Evolutionary conservation across 1,140 invertebrate species (phyloP).

Genomic region (Asobara japonica): DNA sequence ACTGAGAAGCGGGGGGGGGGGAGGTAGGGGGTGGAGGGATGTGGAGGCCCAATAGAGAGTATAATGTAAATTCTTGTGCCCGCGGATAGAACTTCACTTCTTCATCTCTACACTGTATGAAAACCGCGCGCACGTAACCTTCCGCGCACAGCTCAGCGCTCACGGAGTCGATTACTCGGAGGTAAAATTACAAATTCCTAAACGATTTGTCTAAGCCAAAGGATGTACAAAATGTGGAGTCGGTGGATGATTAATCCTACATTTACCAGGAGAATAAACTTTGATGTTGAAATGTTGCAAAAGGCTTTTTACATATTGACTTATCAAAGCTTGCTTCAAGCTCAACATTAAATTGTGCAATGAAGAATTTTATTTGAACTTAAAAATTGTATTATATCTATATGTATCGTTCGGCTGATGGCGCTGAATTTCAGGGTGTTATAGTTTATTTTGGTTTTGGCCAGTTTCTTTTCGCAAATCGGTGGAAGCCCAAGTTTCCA

Average conservation of each 20-base stretch:
- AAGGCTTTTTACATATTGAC: not conserved
- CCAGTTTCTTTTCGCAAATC: no score
- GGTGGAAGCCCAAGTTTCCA: not conserved
- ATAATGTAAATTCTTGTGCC: not conserved
- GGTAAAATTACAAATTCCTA: not conserved
- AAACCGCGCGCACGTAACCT: not conserved
- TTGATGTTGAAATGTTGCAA: not conserved
- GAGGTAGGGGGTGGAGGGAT: no score
- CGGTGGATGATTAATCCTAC: not conserved
- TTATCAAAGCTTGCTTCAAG: not conserved
- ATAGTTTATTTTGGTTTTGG: no score
- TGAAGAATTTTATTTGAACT: not conserved
- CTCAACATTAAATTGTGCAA: not conserved
- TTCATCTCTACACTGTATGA: not conserved
- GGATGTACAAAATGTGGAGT: not conserved
- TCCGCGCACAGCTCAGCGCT: not conserved
- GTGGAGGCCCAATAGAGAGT: not conserved
- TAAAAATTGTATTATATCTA: not conserved
- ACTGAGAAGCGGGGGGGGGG: not conserved
- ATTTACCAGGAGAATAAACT: not conserved
- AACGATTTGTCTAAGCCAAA: not conserved
- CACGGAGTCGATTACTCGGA: not conserved
- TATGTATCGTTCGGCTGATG: no score
- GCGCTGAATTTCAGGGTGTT: no score
- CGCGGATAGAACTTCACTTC: not conserved